Evolutionary conservation across 2,113 vertebrate species (phyloP).

Genomic region (Alexandromys fortis): DNA sequence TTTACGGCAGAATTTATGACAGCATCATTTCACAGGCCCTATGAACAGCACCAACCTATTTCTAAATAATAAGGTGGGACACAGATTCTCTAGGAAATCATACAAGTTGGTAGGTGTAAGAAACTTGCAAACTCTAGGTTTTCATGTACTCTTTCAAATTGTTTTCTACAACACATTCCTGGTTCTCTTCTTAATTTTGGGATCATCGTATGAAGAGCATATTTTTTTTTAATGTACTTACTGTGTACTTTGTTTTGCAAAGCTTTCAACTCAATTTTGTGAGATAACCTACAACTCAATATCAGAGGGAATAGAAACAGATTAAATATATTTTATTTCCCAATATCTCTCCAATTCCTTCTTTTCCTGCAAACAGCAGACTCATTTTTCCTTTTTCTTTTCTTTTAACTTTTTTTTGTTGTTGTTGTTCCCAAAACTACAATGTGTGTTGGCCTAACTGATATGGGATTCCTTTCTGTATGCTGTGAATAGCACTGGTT

Average conservation of each 20-base stretch:
- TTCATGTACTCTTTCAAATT: not conserved
- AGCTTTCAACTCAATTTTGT: not conserved
- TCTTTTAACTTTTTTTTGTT: too few relatives aligned
- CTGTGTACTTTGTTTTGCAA: constrained; percentile 17
- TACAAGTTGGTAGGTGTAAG: not conserved
- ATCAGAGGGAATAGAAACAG: not conserved
- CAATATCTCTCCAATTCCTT: not conserved
- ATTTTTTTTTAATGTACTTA: not conserved
- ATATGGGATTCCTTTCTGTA: too few relatives aligned
- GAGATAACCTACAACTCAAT: not conserved
- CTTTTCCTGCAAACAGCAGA: not conserved
- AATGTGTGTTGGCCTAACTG: not conserved
- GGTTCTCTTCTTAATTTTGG: not conserved
- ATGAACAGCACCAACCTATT: not conserved
- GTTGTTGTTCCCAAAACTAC: not conserved
- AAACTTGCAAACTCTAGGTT: not conserved
- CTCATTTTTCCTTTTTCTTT: not conserved
- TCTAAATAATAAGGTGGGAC: not conserved
- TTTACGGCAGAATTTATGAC: not conserved
- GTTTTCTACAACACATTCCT: not conserved
- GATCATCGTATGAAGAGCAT: not conserved
- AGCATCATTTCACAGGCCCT: not conserved
- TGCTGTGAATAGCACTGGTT: too few relatives aligned
- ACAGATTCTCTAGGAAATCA: not conserved
- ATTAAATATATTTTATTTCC: not conserved